phyloP scores from a whole-genome alignment of 2,797 vertebrate species.

The Vireo griseus region DNA sequence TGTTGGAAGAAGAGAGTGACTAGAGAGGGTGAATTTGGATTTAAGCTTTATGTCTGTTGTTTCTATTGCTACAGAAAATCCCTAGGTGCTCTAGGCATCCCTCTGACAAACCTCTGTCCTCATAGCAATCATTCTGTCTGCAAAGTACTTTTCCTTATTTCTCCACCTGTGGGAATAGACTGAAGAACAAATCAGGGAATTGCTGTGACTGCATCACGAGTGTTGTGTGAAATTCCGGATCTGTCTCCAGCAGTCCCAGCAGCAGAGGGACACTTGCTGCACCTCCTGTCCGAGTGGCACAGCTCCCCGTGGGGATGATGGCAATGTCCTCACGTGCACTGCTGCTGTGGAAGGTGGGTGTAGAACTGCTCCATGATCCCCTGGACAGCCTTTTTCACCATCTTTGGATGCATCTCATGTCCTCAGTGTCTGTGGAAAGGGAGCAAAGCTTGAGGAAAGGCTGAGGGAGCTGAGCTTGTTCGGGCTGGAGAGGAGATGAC shows the following conservation, averaged over 20 bases:
- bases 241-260: not conserved
- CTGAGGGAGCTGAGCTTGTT: not conserved
- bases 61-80: not conserved
- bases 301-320: not conserved
- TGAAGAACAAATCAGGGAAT: not conserved
- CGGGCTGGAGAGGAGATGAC: not conserved
- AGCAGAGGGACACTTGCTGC: not conserved
- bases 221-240: not conserved
- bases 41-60: not conserved
- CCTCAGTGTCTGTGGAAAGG: not conserved
- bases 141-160: not conserved
- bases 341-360: not conserved
- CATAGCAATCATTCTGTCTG: not conserved
- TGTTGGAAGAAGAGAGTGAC: not conserved
- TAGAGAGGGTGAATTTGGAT: not conserved
- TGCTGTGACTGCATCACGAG: not conserved
- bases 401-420: not conserved
- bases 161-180: not conserved
- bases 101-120: not conserved
- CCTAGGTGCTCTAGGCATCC: not conserved
- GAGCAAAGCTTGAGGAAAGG: not conserved
- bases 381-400: not conserved
- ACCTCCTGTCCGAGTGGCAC: not conserved
- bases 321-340: accelerated
- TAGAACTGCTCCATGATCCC: not conserved